These are phyloP conservation scores for Cyanistes caeruleus DNA, from an alignment of 2,113 vertebrate species.

Conservation along the genomic window DNA sequence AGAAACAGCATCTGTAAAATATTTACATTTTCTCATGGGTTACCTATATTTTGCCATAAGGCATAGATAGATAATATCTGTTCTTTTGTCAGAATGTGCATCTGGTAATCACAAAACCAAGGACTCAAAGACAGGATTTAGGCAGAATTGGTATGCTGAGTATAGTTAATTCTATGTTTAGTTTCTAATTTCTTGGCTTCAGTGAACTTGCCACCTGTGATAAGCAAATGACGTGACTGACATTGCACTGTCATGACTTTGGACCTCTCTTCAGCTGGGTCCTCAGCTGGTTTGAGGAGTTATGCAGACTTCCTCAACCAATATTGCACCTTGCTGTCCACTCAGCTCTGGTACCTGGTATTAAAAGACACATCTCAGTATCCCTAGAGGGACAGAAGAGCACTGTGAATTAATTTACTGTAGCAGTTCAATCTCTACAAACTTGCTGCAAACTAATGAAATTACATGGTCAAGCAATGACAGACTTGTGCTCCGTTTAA, in stretches of 20 bases:
- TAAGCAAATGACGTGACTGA: not conserved
- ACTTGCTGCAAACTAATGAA: conserved; percentile 53
- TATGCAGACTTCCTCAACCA: not conserved
- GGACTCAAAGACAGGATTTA: not conserved
- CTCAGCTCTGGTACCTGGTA: not conserved
- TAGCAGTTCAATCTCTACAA: not conserved
- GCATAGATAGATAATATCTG: not conserved
- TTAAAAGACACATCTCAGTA: conserved; percentile 22
- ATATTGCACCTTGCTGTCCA: conserved; percentile 26
- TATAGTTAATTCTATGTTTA: not conserved
- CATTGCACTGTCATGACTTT: not conserved
- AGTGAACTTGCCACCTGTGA: conserved; percentile 7
- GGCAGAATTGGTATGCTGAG: not conserved
- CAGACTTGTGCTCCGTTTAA: not conserved
- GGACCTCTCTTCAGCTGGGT: not conserved
- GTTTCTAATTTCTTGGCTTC: not conserved
- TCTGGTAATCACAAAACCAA: not conserved
- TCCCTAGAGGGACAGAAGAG: conserved; percentile 23
- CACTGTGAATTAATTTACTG: conserved; percentile 48
- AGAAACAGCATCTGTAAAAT: not conserved
- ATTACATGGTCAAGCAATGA: conserved; percentile 39
- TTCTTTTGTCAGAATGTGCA: not conserved
- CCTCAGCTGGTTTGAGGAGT: not conserved
- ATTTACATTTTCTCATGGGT: not conserved
- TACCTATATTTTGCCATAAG: not conserved